Base-by-base conservation (phyloP, 2,888 invertebrate genomes). In the Altica lythri region DNA sequence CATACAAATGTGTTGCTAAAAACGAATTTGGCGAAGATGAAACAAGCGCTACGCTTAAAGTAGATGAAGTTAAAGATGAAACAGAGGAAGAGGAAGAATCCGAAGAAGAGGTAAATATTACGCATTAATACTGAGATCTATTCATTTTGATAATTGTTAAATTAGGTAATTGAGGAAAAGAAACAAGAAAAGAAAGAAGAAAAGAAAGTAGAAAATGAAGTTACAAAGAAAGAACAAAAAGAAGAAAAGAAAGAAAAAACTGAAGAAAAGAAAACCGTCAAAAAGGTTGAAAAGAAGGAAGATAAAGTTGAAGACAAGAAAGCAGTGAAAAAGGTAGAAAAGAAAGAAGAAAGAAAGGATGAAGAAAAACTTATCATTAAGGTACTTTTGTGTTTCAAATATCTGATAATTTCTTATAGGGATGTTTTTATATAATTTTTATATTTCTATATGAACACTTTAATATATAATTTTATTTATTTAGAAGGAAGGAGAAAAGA, bases 1-100 rank as follows among this genome's bases (percentile, higher is more conserved):
- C 85, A 43, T 95, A 94, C 77, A 88, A 86, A 70, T 86, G 95
- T 34, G 86, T 92, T 17, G 89, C 96, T 47, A 87, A 85, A 70
- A 98, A 97, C 74, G 92, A 95, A 73, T 88, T 86, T 66, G 98
- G 98, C 43, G 88, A 90, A 72, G 95, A 92, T 66, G 90, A 92
- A 71, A 90, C 91, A 1, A 85, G 86, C 35, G 92, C 95, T 38
- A 88, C 90, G 68, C 81, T 99, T 53, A 90, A 89, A 14, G 87
- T 98, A 8, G 84, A 80, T 49, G 74, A 76, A 64, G 73, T 70
- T 73, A 83, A 84, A 64, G 75, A 72, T 25, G 64, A 65, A 57
- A 62, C 54, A 46, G 47, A 69, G 72, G 68, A 64, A 48, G 67
- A 64, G 52, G 64, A 65, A 79, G 69, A 80, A 55, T 54, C 56